A percentile compares a stretch with the other conserved stretches of the same genome.
Evolutionary conservation across 2,797 vertebrate genomes (phyloP).

Genomic region (Antennarius maculatus): DNA sequence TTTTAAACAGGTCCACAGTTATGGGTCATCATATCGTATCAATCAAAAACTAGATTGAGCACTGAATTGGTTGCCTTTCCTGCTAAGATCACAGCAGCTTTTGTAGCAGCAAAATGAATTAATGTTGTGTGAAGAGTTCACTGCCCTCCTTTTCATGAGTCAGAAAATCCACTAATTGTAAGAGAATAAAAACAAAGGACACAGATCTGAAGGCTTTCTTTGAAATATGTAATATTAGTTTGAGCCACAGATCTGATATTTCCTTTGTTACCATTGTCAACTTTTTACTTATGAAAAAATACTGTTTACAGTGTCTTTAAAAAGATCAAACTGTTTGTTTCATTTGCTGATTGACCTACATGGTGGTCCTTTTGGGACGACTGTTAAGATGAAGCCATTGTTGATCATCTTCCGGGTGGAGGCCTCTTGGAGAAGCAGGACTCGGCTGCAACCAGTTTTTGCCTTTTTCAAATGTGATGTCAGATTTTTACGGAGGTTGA

Average conservation of each 20-base stretch:
- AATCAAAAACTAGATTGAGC: slow-evolving; percentile 18
- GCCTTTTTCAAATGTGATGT: slow-evolving; percentile 73
- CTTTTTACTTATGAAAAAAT: slow-evolving; percentile 35
- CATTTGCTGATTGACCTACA: slow-evolving; percentile 43
- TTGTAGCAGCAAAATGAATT: slow-evolving; percentile 56
- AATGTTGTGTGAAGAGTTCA: slow-evolving; percentile 29
- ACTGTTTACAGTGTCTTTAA: slow-evolving; percentile 53
- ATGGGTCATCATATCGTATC: slow-evolving; percentile 25
- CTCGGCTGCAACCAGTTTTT: slow-evolving; percentile 56
- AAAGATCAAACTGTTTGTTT: slow-evolving; percentile 21
- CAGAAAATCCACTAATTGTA: slow-evolving; percentile 62
- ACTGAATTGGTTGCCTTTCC: slow-evolving; percentile 49
- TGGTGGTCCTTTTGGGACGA: slow-evolving; percentile 56
- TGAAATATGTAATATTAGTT: slow-evolving; percentile 15
- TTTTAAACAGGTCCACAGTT: slow-evolving; percentile 42
- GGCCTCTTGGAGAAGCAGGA: slow-evolving; percentile 41
- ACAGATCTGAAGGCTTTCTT: slow-evolving; percentile 23
- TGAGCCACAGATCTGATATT: slow-evolving; percentile 38
- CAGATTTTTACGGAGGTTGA: slow-evolving; percentile 50
- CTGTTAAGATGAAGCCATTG: slow-evolving; percentile 78
- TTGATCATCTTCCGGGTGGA: slow-evolving; percentile 46
- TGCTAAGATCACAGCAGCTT: slow-evolving; percentile 40
- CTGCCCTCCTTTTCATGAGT: slow-evolving; percentile 32
- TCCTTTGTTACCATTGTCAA: slow-evolving; percentile 22
- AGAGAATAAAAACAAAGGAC: slow-evolving; percentile 28